Base-by-base conservation (phyloP, 2,888 invertebrate species). In the Erynnis tages region DNA sequence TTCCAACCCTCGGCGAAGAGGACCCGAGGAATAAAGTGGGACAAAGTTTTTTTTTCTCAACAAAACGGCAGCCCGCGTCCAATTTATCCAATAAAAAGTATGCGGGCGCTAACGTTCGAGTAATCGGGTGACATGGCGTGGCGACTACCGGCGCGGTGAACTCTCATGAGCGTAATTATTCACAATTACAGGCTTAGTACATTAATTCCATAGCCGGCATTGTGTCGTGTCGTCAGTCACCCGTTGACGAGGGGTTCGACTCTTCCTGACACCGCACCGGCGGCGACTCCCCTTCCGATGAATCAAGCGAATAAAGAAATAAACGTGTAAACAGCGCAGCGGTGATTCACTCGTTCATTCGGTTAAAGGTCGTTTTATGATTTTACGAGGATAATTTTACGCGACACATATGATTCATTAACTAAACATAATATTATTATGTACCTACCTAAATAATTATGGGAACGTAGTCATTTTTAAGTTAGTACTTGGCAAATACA, bases 11-110 rank as follows among this genome's bases (percentile, higher is more conserved):
- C 65, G 65, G 63, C 66, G 60, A 68, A 63, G 62, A 70, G 70
- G 67, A 66, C 65, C 30, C 34, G 66, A 66, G 62, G 61, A 62
- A 67, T 69, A 67, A 73, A 71, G 66, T 67, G 75, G 74, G 71
- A 72, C 71, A 70, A 2, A 5, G 37, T 21, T 38, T 73, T 64
- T 71, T 76, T 76, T 80, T 79, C 73, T 62, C 57, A 73, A 78
- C 77, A 72, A 72, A 74, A 74, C 66, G 69, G 71, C 73, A 69
- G 68, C 71, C 71, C 69, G 69, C 66, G 60, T 65, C 68, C 76
- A 83, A 86, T 86, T 85, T 77, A 83, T 73, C 74, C 81, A 87
- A 87, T 88, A 84, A 86, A 87, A 76, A 58, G 56, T 66, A 88
- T 88, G 86, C 87, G 88, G 88, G 88, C 65, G 76, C 66, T 68